These are phyloP conservation scores for Rhadinocentrus ornatus DNA, from an alignment of 2,797 vertebrate genomes.

Conservation along the genomic window DNA sequence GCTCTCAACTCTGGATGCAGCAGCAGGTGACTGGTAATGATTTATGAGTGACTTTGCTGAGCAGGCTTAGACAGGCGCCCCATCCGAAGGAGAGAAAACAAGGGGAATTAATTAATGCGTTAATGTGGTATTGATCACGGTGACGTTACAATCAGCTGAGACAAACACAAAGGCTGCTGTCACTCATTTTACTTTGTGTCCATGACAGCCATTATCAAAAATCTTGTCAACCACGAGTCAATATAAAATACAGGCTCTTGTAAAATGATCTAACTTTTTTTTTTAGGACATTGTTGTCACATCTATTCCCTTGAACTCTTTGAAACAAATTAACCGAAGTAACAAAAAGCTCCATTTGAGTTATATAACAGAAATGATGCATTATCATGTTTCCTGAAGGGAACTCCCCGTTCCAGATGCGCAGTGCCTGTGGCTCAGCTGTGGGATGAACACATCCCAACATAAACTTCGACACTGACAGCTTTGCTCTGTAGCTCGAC, in stretches of 20 bases:
- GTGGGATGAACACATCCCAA: conserved; percentile 31
- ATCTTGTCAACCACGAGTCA: background rate
- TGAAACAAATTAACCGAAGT: no score
- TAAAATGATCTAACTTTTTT: no score
- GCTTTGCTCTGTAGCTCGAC: conserved; percentile 37
- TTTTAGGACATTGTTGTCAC: no score
- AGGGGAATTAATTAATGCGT: conserved; percentile 53
- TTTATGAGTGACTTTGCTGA: conserved; percentile 53
- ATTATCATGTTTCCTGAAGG: conserved; percentile 42
- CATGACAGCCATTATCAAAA: background rate
- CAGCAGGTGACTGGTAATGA: conserved; percentile 35
- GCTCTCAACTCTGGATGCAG: no score
- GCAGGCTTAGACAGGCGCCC: conserved; percentile 39
- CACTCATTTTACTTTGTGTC: background rate
- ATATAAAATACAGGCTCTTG: no score
- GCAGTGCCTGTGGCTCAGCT: conserved; percentile 36
- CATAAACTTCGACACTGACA: conserved; percentile 42
- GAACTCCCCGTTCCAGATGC: conserved; percentile 56
- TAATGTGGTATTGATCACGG: conserved; percentile 67
- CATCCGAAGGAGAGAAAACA: conserved; percentile 40
- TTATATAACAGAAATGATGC: conserved; percentile 31
- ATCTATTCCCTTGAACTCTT: no score
- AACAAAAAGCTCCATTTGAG: conserved; percentile 6
- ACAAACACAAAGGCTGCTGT: conserved; percentile 45
- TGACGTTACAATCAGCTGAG: conserved; percentile 63